Evolutionary conservation across 2,113 vertebrate genomes (phyloP).

Genomic region (Myodes glareolus): DNA sequence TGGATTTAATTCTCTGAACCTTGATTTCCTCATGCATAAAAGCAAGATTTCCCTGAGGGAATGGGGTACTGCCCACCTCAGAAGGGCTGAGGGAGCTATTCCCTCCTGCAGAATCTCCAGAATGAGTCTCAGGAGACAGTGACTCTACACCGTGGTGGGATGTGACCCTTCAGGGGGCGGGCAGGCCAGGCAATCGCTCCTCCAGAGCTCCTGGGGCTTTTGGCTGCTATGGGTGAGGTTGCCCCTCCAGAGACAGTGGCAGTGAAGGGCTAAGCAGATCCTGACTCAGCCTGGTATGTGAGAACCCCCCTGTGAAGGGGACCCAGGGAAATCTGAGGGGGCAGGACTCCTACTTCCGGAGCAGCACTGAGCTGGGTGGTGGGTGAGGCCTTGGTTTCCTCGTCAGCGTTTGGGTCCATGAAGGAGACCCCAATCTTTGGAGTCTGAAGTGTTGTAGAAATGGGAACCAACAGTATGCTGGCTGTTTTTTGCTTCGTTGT

Average conservation of each 20-base stretch:
- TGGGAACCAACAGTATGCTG: not conserved
- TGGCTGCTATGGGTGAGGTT: not conserved
- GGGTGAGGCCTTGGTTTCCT: not conserved
- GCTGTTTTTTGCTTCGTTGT: not conserved
- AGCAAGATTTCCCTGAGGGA: not conserved
- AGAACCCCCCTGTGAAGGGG: not conserved
- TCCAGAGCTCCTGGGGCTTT: not conserved
- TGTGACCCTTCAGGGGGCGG: accelerated
- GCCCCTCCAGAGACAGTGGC: accelerated
- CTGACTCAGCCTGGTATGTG: slow-evolving; percentile 18
- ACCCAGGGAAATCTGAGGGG: accelerated
- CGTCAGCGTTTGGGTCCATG: accelerated
- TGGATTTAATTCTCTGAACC: not conserved
- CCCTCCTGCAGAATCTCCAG: not conserved
- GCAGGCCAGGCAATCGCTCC: not conserved
- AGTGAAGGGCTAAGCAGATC: not conserved
- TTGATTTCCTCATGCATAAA: not conserved
- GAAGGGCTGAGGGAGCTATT: not conserved
- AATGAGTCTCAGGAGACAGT: not conserved
- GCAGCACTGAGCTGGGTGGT: accelerated
- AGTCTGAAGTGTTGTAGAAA: not conserved
- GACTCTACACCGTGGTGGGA: not conserved
- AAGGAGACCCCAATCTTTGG: not conserved
- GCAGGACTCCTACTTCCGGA: not conserved
- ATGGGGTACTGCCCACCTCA: no score